Evolutionary conservation across 2,113 vertebrate species (phyloP), one percentile per base, ranked within the genome.

Genomic region (Lampris incognitus): DNA sequence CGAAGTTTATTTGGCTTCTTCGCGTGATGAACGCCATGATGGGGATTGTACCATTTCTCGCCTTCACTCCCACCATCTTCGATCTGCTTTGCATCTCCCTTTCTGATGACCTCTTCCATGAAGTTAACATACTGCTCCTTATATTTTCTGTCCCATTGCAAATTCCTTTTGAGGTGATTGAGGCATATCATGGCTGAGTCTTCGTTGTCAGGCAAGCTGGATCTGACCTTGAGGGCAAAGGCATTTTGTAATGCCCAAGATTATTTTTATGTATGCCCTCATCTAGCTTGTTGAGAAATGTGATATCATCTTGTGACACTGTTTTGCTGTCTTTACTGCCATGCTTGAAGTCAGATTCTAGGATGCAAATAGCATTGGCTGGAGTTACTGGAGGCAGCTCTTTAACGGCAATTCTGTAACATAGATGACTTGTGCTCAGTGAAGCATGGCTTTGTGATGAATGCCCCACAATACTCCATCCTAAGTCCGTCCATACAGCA

Each of bases 391-490:
- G 44, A 5, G 44, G 44, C 7, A 46, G 44, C 44, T 46, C 44
- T 46, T 46, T 46, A 4, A 2, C 2, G 44, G 44, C 7, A 46
- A 46, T 46, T 24, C 44, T 4, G 44, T 46, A 7, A 46, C 44
- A 46, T 7, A 46, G 44, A 7, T 7, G 4, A 46, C 4, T 46
- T 37, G 62, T 3, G 44, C 37, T 72, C 41, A 9, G 54, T 40
- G 6, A 13, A 3, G 36, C 9, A 8, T 5, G 44, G 44, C 44
- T 5, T 46, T 4, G 2, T 13, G 63, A n/a, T 63, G 49, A 37
- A 13, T 24, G 63, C 1, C 80, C 74, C 55, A 78, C 69, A 67
- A 75, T 71, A n/a, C 66, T 79, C 76, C 76, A 79, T 9, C 71
- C 81, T 10, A 75, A 11, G 24, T 78, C 74, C 3, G 64, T 78